Conservation (phyloP, 2,113 vertebrate species). For the Tyto alba region DNA sequence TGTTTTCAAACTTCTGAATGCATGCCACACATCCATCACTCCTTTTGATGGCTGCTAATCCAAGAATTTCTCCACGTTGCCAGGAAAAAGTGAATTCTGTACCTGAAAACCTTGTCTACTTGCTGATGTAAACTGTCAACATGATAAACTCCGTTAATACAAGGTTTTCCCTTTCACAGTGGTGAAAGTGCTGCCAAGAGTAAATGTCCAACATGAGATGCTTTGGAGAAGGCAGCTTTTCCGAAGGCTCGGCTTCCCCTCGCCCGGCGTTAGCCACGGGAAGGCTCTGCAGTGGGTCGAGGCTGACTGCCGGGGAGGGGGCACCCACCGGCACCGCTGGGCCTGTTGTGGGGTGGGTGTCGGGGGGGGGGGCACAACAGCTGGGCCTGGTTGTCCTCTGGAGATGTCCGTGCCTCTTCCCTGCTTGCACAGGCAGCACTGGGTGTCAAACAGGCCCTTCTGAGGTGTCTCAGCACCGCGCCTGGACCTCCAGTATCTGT, state of each 20-base stretch:
- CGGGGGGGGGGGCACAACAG: background rate
- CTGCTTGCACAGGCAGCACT: background rate
- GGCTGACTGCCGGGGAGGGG: background rate
- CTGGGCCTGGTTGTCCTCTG: background rate
- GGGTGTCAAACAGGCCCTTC: background rate
- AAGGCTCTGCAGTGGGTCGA: background rate
- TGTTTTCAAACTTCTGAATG: background rate
- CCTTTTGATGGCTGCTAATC: background rate
- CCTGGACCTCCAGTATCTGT: background rate
- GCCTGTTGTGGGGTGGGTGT: background rate
- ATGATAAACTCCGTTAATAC: background rate
- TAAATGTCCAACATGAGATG: background rate
- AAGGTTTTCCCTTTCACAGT: background rate
- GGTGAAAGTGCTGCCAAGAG: background rate
- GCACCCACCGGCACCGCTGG: background rate
- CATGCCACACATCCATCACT: background rate
- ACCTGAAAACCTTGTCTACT: background rate
- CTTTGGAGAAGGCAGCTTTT: background rate
- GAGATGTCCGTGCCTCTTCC: background rate
- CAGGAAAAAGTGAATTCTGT: background rate
- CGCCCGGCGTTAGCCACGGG: rapidly evolving
- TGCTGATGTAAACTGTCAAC: background rate
- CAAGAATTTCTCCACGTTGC: background rate
- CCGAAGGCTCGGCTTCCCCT: background rate
- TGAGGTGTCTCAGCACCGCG: background rate